Percentiles rank a stretch among this genome's conserved stretches.
These are phyloP conservation scores for Esperia sulphurella DNA, from an alignment of 2,888 invertebrate genomes.

Conservation along the genomic window DNA sequence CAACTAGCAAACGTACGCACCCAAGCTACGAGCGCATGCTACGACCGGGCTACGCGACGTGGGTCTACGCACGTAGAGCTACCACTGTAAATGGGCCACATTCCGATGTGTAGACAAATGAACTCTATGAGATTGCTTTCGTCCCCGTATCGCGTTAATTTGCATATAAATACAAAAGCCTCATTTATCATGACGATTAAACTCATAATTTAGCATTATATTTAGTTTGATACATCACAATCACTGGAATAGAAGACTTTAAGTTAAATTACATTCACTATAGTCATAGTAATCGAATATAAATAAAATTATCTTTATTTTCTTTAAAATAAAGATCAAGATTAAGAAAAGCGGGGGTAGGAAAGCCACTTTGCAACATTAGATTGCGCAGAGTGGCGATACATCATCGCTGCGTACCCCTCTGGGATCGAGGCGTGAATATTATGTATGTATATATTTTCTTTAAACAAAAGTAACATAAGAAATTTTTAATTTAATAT, in stretches of 20 bases:
- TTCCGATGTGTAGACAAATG: conserved; percentile 39
- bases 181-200: conserved; percentile 7
- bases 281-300: background rate
- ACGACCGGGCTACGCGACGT: conserved; percentile 32
- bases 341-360: too few relatives aligned
- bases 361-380: too few relatives aligned
- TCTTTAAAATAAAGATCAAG: too few relatives aligned
- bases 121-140: conserved; percentile 26
- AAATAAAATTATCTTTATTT: too few relatives aligned
- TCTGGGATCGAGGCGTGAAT: too few relatives aligned
- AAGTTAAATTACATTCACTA: background rate
- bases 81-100: conserved; percentile 31
- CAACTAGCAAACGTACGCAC: background rate
- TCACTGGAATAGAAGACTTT: background rate
- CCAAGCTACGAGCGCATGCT: conserved; percentile 24
- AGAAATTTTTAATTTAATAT: too few relatives aligned
- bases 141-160: conserved; percentile 12
- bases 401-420: too few relatives aligned
- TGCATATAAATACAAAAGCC: conserved; percentile 14
- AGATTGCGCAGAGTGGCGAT: too few relatives aligned
- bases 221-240: background rate
- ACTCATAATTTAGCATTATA: conserved; percentile 3
- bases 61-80: conserved; percentile 44
- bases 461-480: too few relatives aligned
- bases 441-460: too few relatives aligned